Conservation (phyloP, 2,113 vertebrate species). For the Scopus umbretta region DNA sequence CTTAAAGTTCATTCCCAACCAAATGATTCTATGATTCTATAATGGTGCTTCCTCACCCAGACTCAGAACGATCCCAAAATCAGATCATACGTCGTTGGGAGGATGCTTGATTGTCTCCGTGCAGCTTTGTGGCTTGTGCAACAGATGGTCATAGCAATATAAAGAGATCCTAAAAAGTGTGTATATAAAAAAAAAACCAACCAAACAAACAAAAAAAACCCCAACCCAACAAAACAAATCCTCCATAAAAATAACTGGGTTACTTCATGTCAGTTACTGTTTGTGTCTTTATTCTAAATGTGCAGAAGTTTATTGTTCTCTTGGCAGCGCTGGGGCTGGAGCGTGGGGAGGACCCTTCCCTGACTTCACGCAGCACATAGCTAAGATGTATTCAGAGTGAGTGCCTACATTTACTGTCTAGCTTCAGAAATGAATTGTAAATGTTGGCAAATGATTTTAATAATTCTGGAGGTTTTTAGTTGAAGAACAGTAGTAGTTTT, state of each 20-base stretch:
- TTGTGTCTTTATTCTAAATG: not conserved
- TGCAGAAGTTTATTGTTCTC: not conserved
- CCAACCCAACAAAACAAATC: too few relatives aligned
- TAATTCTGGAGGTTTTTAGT: not conserved
- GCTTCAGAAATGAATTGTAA: not conserved
- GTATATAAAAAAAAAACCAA: not conserved
- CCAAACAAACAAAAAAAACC: too few relatives aligned
- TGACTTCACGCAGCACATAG: not conserved
- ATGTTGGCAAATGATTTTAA: not conserved
- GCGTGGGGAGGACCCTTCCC: not conserved
- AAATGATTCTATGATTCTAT: too few relatives aligned
- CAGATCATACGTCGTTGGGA: not conserved
- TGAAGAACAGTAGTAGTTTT: not conserved
- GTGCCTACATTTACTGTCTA: not conserved
- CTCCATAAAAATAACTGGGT: not conserved
- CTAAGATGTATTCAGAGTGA: not conserved
- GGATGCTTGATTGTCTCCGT: not conserved
- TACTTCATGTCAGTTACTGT: not conserved
- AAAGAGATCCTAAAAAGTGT: not conserved
- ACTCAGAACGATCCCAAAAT: fast-evolving
- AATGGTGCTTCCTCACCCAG: not conserved
- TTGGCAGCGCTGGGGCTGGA: not conserved
- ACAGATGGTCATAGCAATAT: not conserved
- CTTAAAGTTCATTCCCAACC: too few relatives aligned
- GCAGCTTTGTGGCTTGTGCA: not conserved